Conservation (phyloP, 2,888 invertebrate species). For the Caenorhabditis wallacei region DNA sequence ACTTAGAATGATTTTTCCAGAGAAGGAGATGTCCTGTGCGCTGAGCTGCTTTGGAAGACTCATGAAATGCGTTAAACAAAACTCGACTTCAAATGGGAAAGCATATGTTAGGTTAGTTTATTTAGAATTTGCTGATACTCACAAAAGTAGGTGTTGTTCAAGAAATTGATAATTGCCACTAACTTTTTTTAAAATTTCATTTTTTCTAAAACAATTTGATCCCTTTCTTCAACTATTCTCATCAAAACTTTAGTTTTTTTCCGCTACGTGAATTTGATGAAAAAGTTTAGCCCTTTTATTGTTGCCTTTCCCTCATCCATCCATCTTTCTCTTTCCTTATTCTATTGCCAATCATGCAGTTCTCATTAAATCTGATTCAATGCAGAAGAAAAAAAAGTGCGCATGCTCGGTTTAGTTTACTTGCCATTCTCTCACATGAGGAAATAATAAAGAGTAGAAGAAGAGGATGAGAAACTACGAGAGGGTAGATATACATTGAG, state of each 20-base stretch:
- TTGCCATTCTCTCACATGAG: conserved; percentile 21
- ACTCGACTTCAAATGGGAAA: conserved; percentile 44
- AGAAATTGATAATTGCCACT: not conserved
- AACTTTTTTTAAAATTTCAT: not conserved
- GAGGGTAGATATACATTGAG: not conserved
- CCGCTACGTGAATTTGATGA: conserved; percentile 13
- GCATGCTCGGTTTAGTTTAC: conserved; percentile 7
- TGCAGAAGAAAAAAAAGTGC: conserved; percentile 5
- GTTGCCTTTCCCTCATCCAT: not conserved
- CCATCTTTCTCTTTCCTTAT: not conserved
- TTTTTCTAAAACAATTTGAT: not conserved
- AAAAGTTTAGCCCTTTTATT: conserved; percentile 3
- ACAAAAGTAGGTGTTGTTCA: too few species aligned
- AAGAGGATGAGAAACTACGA: not conserved
- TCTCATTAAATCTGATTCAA: conserved; percentile 32
- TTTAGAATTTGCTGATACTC: too few species aligned
- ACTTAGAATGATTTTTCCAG: conserved; percentile 13
- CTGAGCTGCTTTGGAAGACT: conserved; percentile 56
- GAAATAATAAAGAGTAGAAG: conserved; percentile 37
- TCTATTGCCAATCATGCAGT: conserved; percentile 11
- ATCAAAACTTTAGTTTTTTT: not conserved
- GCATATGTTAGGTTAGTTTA: conserved; percentile 55
- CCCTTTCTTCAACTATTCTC: not conserved
- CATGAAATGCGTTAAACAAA: conserved; percentile 49
- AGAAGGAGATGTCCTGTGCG: conserved; percentile 54